A percentile compares a stretch with the other conserved stretches of the same genome.
These are phyloP conservation scores for pig (Sus scrofa) DNA, from an alignment of 2,113 vertebrate species.

Conservation along the genomic window T2T-Sscrofa CM000829.6:43968001-43968500, in stretches of 20 bases:
- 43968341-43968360: slow-evolving; percentile 13
- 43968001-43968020: slow-evolving; percentile 7
- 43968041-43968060: not conserved
- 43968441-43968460: slow-evolving; percentile 38
- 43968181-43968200: not conserved
- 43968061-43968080: not conserved
- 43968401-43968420: slow-evolving; percentile 62
- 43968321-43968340: slow-evolving; percentile 45
- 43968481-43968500: slow-evolving; percentile 30
- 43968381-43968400: slow-evolving; percentile 46
- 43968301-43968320: slow-evolving; percentile 44
- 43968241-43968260: slow-evolving; percentile 41
- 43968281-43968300: slow-evolving; percentile 34
- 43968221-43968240: slow-evolving; percentile 5
- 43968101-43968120: not conserved
- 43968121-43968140: not conserved
- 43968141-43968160: not conserved
- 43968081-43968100: not conserved
- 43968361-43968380: not conserved
- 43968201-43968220: not conserved
- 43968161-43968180: not conserved
- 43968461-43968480: slow-evolving; percentile 53
- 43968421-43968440: slow-evolving; percentile 57
- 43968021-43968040: not conserved
- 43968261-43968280: not conserved